These are phyloP conservation scores for Ceraclea dissimilis DNA, from an alignment of 2,888 invertebrate genomes.

Conservation along the genomic window DNA sequence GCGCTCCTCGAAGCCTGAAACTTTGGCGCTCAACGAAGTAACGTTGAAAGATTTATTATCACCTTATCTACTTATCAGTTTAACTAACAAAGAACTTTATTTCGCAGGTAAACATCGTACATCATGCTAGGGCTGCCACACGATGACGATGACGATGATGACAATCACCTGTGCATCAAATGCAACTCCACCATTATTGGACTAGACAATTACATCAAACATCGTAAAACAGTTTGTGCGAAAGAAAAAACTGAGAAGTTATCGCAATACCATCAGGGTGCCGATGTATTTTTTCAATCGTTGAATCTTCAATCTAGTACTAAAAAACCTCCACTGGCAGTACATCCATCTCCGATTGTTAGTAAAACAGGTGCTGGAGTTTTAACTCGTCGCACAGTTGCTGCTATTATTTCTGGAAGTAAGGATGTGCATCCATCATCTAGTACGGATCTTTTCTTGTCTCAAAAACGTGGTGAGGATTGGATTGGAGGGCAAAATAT, in stretches of 20 bases:
- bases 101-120: slow-evolving; percentile 21
- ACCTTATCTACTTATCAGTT: slow-evolving; percentile 26
- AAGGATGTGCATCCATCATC: slow-evolving; percentile 9
- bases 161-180: slow-evolving; percentile 81
- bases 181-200: slow-evolving; percentile 78
- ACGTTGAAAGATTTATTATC: slow-evolving; percentile 26
- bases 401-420: slow-evolving; percentile 30
- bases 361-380: slow-evolving; percentile 34
- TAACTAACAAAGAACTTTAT: slow-evolving; percentile 22
- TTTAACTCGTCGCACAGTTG: slow-evolving; percentile 39
- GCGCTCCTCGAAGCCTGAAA: slow-evolving; percentile 24
- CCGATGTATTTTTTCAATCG: slow-evolving; percentile 82
- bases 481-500: slow-evolving; percentile 56
- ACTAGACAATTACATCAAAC: slow-evolving; percentile 78
- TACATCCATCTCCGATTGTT: slow-evolving; percentile 38
- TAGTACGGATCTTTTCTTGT: slow-evolving; percentile 6
- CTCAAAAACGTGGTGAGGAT: slow-evolving; percentile 45
- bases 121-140: slow-evolving; percentile 44
- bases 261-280: slow-evolving; percentile 56
- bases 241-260: slow-evolving; percentile 38
- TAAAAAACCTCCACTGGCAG: slow-evolving; percentile 51
- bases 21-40: slow-evolving; percentile 21
- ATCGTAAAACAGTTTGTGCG: slow-evolving; percentile 66
- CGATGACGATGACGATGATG: slow-evolving; percentile 62
- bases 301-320: slow-evolving; percentile 69